Evolutionary conservation across 2,888 invertebrate species (phyloP).

Genomic region (Pachliopta kotzebuea): DNA sequence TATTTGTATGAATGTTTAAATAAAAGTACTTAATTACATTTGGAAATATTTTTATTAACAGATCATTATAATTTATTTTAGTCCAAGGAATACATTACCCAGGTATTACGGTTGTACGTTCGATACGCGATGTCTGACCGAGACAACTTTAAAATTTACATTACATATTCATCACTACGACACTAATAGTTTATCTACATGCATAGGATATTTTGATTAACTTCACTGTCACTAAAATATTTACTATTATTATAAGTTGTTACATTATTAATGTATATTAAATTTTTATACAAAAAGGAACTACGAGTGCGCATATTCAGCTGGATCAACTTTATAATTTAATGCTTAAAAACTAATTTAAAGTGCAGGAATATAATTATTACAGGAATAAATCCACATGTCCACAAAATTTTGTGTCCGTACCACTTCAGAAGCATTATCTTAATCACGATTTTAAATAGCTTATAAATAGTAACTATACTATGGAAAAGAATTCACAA

Average conservation of each 20-base stretch:
- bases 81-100: slow-evolving; percentile 47
- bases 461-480: slow-evolving; percentile 43
- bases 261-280: slow-evolving; percentile 48
- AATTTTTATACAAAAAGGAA: slow-evolving; percentile 71
- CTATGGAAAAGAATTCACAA: slow-evolving; percentile 72
- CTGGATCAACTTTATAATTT: slow-evolving; percentile 53
- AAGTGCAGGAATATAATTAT: slow-evolving; percentile 26
- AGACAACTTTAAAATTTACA: slow-evolving; percentile 21
- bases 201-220: slow-evolving; percentile 34
- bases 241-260: slow-evolving; percentile 36
- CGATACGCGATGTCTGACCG: slow-evolving; percentile 17
- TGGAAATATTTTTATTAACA: slow-evolving; percentile 76
- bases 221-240: slow-evolving; percentile 40
- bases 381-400: slow-evolving; percentile 13
- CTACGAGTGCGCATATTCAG: slow-evolving; percentile 68
- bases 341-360: slow-evolving; percentile 51
- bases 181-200: slow-evolving; percentile 30
- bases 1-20: slow-evolving; percentile 31
- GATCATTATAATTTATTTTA: slow-evolving; percentile 59
- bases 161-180: slow-evolving; percentile 18
- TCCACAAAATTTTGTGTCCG: slow-evolving; percentile 10
- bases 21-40: slow-evolving; percentile 44
- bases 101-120: slow-evolving; percentile 32
- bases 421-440: not conserved
- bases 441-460: slow-evolving; percentile 31